Evolutionary conservation across 2,113 vertebrate species (phyloP), one percentile per base, ranked within the genome.

Genomic region (Oxyura jamaicensis): DNA sequence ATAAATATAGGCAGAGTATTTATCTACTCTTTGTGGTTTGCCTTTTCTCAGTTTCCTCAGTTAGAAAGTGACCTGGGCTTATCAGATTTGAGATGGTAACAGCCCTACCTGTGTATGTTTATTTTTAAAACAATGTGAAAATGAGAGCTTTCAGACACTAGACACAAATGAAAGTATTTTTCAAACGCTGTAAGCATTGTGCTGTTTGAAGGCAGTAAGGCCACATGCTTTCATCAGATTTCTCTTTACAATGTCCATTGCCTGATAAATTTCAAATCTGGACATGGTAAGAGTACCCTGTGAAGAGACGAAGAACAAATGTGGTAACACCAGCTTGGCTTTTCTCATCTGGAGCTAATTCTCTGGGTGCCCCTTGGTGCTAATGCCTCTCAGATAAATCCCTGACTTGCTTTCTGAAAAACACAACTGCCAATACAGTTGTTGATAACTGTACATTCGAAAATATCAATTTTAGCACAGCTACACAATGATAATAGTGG

Each of bases 401-500:
- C 83, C 86, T 26, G 29, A 10, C 65, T 72, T 86, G 26, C 80
- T 63, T 86, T 75, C 53, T 78, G 83, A 35, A 44, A 91, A 82
- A 19, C 67, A 71, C 35, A 65, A 36, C 62, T 68, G 65, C 89
- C 91, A 59, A 5, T 60, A 17, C 56, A 31, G 35, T 35, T 87
- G 82, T 52, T 90, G 86, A 88, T 59, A 55, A 48, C 73, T 74
- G 66, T 80, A 19, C 88, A 87, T 91, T 80, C 28, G 68, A 68
- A 73, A 84, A 90, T 89, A 90, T 90, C 60, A 80, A 84, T 93
- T 83, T 48, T 86, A 92, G 44, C 71, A 73, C 62, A 93, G 91
- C 88, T 76, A 53, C 86, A 44, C 62, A 50, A 23, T 91, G 88
- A 9, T 91, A 62, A n/a, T 71, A 58, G 74, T 86, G 83, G 62